Conservation (phyloP, 2,113 vertebrate species). For the Megalops atlanticus region DNA sequence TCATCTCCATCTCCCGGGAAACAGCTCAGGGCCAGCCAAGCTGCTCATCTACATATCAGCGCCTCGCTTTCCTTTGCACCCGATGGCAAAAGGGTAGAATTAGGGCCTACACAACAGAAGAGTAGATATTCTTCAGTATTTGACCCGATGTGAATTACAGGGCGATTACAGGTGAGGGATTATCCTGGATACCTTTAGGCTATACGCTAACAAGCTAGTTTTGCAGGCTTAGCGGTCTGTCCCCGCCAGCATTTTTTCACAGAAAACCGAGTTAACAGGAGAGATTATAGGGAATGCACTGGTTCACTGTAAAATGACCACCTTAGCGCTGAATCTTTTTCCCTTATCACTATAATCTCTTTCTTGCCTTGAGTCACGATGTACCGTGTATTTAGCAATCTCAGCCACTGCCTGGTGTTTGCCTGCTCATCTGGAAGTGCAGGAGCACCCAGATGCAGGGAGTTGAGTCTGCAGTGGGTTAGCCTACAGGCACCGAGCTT, state of each 20-base stretch:
- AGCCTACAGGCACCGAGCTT: background rate
- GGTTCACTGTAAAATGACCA: background rate
- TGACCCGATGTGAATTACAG: background rate
- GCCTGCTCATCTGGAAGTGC: no score
- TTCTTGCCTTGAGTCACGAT: background rate
- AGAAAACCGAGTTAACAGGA: background rate
- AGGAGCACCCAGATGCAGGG: background rate
- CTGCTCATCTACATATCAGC: background rate
- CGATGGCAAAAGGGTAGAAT: background rate
- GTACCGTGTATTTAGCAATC: background rate
- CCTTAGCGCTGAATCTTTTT: background rate
- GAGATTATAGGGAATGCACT: background rate
- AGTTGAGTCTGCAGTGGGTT: background rate
- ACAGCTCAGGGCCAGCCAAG: background rate
- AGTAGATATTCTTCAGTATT: background rate
- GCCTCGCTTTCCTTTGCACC: background rate
- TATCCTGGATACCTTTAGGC: background rate
- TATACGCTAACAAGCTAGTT: background rate
- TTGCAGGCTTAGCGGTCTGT: background rate
- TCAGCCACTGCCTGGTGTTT: background rate
- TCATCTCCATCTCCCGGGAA: background rate
- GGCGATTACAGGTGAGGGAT: background rate
- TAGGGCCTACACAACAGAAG: background rate
- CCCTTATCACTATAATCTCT: background rate
- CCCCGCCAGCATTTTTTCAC: background rate